phyloP scores from a whole-genome alignment of 2,113 vertebrate genomes.

The Marmota monax region DNA sequence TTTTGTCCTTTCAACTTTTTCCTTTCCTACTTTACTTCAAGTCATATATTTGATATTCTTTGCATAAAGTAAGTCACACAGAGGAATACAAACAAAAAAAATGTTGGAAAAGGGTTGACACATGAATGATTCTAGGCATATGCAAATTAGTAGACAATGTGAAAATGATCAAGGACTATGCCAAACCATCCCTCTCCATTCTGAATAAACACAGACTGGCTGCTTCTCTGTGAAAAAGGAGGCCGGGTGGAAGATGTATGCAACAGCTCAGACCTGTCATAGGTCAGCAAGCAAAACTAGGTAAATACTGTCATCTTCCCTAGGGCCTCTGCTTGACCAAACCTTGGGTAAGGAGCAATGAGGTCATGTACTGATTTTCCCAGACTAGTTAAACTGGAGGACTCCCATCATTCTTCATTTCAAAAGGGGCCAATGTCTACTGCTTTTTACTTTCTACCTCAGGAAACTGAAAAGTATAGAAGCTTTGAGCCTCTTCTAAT shows the following conservation, averaged over 20 bases:
- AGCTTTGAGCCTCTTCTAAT: neutral
- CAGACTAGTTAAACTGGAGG: neutral
- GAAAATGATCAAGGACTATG: neutral
- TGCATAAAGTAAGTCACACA: neutral
- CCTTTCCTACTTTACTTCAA: conserved; percentile 29
- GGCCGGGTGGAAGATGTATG: neutral
- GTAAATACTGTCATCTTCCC: neutral
- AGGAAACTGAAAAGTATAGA: neutral
- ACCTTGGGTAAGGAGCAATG: neutral
- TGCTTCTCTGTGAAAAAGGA: neutral
- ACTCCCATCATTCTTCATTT: neutral
- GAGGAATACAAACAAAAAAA: neutral
- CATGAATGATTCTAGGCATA: neutral
- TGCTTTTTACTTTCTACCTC: neutral
- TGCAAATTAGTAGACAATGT: neutral
- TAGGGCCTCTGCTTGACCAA: neutral
- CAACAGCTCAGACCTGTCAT: neutral
- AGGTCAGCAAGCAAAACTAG: neutral
- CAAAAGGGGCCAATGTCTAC: neutral
- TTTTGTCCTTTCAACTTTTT: neutral
- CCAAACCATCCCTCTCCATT: neutral
- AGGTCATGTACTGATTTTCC: neutral
- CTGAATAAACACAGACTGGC: neutral
- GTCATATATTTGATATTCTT: neutral
- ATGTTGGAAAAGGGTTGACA: neutral